Evolutionary conservation across 2,797 vertebrate species (phyloP), one percentile per base, ranked within the genome.

Genomic region (Coranthus polyacanthus): DNA sequence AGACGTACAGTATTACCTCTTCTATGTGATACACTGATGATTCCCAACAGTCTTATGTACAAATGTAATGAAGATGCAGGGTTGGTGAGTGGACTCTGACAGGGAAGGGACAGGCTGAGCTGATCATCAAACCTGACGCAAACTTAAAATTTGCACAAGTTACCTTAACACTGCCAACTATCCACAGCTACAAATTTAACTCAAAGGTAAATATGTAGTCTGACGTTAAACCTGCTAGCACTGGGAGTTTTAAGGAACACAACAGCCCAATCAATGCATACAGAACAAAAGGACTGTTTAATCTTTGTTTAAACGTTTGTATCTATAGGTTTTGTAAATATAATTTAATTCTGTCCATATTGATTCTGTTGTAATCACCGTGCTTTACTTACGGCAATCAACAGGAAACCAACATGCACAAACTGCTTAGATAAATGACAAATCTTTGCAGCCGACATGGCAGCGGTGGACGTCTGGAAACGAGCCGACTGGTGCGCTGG

Each of bases 11-110:
- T 74, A 59, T n/a, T 39, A 39, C 68, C 15, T 46, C 12, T 29
- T 59, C 42, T 61, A 72, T 80, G 29, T 22, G 43, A 85, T 63
- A 78, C 54, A 71, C 37, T 64, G 42, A 44, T 76, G 67, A 80
- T 72, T 37, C 66, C 82, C 38, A 74, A 38, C n/a, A 22, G 47
- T 50, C 36, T n/a, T 83, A 81, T 76, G 22, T 79, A 89, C 75
- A 89, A 42, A 72, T 67, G 15, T 49, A 65, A 32, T 32, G 29
- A 32, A 10, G 29, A 32, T 32, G 3, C 29, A 32, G 29, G 9
- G 5, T 32, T 32, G 29, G 29, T 32, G 29, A 32, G 10, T 4
- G 9, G 29, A 32, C 29, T 32, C 29, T 32, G 1, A 7, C 29
- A 32, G 29, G 7, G 10, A 32, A 32, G 29, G 29, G 29, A 8